These are phyloP conservation scores for Hephaestus fuliginosus DNA, from an alignment of 2,797 vertebrate genomes.

Conservation along the genomic window DNA sequence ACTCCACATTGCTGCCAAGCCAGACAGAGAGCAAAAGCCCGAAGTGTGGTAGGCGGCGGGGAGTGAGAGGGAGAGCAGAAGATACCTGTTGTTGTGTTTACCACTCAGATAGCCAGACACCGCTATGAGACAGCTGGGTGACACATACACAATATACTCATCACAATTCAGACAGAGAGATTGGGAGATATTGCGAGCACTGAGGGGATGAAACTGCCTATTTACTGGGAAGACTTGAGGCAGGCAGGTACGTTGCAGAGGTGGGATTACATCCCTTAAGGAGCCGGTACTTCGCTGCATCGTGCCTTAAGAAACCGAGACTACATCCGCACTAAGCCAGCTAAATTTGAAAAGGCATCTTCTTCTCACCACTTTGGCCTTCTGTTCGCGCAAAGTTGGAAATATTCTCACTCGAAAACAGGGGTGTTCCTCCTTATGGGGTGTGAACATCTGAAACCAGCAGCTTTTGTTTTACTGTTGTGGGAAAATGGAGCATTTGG, in stretches of 20 bases:
- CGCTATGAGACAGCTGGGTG: conserved; percentile 65
- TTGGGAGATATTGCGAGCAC: conserved; percentile 54
- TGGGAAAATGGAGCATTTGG: neutral
- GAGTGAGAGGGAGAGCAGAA: conserved; percentile 56
- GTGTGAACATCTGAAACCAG: neutral
- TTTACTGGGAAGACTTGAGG: conserved; percentile 51
- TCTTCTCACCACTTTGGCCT: neutral
- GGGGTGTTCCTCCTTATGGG: conserved; percentile 1
- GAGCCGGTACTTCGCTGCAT: conserved; percentile 35
- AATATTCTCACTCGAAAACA: neutral
- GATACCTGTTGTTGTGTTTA: conserved; percentile 73
- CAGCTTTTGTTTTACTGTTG: neutral
- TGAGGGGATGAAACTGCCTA: conserved; percentile 55
- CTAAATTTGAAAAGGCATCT: conserved; percentile 16
- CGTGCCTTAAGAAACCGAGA: conserved; percentile 17
- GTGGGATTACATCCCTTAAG: conserved; percentile 34
- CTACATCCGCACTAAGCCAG: conserved; percentile 8
- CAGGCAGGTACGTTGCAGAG: conserved; percentile 36
- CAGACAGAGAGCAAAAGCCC: conserved; percentile 66
- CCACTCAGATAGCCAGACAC: conserved; percentile 64
- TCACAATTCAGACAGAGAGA: conserved; percentile 64
- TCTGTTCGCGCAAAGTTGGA: conserved; percentile 7
- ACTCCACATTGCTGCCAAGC: conserved; percentile 73
- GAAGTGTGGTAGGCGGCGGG: conserved; percentile 58
- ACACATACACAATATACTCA: conserved; percentile 72